phyloP scores from a whole-genome alignment of 1,140 invertebrate species.

The Phthorimaea operculella region DNA sequence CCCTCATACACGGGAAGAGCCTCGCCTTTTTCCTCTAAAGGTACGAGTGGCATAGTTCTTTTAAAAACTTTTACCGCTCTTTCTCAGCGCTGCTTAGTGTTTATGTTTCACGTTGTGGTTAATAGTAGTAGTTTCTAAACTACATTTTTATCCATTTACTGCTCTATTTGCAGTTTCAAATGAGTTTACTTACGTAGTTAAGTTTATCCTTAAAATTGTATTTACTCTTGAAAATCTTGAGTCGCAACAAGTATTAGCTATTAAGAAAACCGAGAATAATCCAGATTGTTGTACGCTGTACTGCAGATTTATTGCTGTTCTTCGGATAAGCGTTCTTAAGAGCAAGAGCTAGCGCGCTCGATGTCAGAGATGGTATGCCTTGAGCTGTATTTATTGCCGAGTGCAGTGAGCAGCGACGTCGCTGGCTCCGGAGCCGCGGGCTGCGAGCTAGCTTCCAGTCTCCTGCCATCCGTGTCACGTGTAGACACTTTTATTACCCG shows the following conservation, averaged over 20 bases:
- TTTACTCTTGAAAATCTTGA: too few relatives aligned
- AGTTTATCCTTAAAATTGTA: too few relatives aligned
- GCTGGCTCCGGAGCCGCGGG: neutral
- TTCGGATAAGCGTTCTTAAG: too few relatives aligned
- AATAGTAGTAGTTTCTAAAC: neutral
- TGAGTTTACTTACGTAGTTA: too few relatives aligned
- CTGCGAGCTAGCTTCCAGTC: neutral
- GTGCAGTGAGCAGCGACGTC: neutral
- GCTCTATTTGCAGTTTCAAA: too few relatives aligned
- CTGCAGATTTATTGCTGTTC: too few relatives aligned
- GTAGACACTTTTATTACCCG: constrained; percentile 30
- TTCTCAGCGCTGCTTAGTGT: neutral
- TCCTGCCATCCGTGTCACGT: neutral
- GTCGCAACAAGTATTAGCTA: too few relatives aligned
- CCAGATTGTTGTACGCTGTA: too few relatives aligned
- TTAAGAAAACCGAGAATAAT: too few relatives aligned
- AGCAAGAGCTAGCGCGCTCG: neutral
- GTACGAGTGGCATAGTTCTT: neutral
- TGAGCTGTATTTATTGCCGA: constrained; percentile 4
- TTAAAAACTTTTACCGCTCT: neutral
- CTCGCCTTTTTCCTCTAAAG: constrained; percentile 4
- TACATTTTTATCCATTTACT: constrained; percentile 2
- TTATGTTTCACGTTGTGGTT: constrained; percentile 2
- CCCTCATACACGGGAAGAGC: constrained; percentile 14
- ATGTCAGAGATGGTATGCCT: constrained; percentile 1